A percentile compares a stretch with the other conserved stretches of the same genome.
Conservation (phyloP, 2,113 vertebrate genomes). For the Clarias magur region DNA sequence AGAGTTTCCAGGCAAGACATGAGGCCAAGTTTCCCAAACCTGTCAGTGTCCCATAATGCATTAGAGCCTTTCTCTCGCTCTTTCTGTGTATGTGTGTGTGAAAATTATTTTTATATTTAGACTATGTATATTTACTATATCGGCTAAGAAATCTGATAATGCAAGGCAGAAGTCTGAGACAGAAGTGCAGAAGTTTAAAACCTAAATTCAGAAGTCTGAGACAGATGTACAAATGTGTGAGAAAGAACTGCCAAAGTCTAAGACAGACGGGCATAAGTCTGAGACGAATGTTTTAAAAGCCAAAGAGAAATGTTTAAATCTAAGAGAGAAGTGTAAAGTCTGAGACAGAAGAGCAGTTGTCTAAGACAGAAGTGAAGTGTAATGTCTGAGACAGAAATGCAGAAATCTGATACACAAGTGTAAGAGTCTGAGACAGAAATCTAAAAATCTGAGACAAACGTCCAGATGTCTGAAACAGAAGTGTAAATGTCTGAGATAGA, state of each 20-base stretch:
- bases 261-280: neutral
- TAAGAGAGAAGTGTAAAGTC: too few species aligned
- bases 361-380: neutral
- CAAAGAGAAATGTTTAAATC: neutral
- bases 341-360: neutral
- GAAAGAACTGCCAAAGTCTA: neutral
- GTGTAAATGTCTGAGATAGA: neutral
- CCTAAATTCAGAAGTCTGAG: too few species aligned
- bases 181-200: neutral
- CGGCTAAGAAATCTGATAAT: too few species aligned
- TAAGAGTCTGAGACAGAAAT: neutral
- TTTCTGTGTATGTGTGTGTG: neutral
- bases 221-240: neutral
- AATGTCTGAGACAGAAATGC: neutral
- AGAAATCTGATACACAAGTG: neutral
- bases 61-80: neutral
- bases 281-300: neutral
- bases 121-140: too few species aligned
- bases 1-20: slow-evolving; percentile 9
- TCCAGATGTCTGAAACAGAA: neutral
- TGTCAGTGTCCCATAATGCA: neutral
- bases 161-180: neutral
- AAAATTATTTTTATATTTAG: too few species aligned
- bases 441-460: neutral
- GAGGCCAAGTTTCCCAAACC: slow-evolving; percentile 27